These are phyloP conservation scores for Micrastur ruficollis DNA, from an alignment of 2,797 vertebrate species.

Conservation along the genomic window DNA sequence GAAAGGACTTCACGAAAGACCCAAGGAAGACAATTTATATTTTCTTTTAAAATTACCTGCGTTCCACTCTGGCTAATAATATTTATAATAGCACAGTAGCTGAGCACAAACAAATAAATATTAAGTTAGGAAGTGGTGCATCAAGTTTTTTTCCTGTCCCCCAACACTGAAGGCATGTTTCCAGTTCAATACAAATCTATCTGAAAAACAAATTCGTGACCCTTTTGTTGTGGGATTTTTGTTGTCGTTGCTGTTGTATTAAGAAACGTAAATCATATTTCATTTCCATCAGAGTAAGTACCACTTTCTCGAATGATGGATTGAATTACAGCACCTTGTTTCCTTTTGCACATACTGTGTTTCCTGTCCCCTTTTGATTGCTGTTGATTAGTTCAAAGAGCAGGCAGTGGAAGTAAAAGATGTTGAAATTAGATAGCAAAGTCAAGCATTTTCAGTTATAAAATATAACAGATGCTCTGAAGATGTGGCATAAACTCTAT, in stretches of 20 bases:
- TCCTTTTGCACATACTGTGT: neutral
- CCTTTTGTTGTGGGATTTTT: neutral
- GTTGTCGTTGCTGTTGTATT: neutral
- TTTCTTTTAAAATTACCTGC: neutral
- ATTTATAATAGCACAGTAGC: neutral
- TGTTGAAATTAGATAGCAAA: neutral
- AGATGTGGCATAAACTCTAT: neutral
- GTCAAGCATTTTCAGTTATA: neutral
- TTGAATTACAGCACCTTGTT: neutral
- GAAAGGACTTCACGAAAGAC: neutral
- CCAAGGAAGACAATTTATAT: neutral
- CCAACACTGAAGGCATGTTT: neutral
- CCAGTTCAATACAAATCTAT: neutral
- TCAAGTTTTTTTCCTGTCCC: neutral
- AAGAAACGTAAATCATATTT: neutral
- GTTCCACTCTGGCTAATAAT: neutral
- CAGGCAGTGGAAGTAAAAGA: neutral
- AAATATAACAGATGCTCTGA: neutral
- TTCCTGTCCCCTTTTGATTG: neutral
- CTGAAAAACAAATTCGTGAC: neutral
- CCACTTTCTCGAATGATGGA: neutral
- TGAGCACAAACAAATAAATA: neutral
- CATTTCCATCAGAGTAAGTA: neutral
- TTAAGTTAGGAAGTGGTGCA: neutral
- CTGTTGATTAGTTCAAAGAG: neutral